Evolutionary conservation across 2,113 vertebrate genomes (phyloP).

Genomic region (Aegithalos caudatus): DNA sequence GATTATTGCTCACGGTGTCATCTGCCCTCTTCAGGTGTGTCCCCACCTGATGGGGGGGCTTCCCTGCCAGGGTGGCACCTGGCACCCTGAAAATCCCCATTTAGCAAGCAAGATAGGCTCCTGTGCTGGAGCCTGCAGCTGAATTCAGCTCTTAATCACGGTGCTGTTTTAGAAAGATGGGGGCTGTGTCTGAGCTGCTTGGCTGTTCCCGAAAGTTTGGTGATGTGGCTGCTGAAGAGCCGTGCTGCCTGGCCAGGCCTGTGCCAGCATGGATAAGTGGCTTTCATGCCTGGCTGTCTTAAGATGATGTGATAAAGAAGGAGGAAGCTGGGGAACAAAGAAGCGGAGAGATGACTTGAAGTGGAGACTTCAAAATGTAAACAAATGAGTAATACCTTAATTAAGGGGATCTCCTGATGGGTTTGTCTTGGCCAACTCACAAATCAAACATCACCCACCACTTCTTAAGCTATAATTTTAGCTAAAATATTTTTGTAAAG

Average conservation of each 20-base stretch:
- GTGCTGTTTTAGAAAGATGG: not conserved
- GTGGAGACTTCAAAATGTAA: not conserved
- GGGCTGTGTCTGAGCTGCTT: not conserved
- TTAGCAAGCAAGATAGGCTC: not conserved
- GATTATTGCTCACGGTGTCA: accelerated
- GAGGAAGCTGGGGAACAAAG: not conserved
- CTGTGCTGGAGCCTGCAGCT: not conserved
- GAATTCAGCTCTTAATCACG: not conserved
- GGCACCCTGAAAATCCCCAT: not conserved
- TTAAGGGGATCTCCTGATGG: not conserved
- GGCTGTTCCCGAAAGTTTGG: not conserved
- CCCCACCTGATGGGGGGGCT: accelerated
- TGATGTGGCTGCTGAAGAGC: not conserved
- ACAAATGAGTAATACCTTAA: not conserved
- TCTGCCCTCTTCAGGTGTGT: not conserved
- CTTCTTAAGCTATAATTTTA: not conserved
- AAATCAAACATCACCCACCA: not conserved
- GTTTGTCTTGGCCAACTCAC: not conserved
- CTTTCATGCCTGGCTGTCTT: not conserved
- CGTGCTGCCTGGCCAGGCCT: not conserved
- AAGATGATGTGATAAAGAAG: not conserved
- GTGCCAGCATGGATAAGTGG: not conserved
- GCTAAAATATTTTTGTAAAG: not conserved
- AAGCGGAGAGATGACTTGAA: not conserved
- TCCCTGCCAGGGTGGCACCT: not conserved